Percentiles rank a stretch among this genome's conserved stretches.
phyloP scores from a whole-genome alignment of 2,113 vertebrate genomes.

The Eclectus roratus region DNA sequence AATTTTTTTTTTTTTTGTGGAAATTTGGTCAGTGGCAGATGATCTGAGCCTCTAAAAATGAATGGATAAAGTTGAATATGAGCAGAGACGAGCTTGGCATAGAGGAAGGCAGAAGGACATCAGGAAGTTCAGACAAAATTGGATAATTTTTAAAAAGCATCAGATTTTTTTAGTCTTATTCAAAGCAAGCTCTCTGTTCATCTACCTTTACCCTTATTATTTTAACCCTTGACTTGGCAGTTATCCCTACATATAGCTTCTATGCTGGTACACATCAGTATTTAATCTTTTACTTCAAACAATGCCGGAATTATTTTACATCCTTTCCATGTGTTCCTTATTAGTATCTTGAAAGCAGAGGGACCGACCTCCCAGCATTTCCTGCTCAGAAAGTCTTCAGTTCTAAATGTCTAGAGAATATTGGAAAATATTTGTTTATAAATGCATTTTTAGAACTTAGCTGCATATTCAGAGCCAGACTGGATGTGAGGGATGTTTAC shows the following conservation, averaged over 20 bases:
- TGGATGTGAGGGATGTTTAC: neutral
- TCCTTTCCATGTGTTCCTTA: constrained; percentile 42
- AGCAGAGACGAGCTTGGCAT: neutral
- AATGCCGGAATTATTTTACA: constrained; percentile 3
- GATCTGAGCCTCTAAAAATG: neutral
- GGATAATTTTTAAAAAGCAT: neutral
- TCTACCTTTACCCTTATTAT: neutral
- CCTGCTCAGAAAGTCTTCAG: neutral
- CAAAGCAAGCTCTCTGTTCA: neutral
- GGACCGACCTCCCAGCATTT: constrained; percentile 23
- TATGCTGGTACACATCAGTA: neutral
- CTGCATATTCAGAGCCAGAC: neutral
- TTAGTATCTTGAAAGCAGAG: constrained; percentile 17
- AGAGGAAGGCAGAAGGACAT: neutral
- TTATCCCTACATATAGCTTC: neutral
- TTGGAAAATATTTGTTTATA: constrained; percentile 38
- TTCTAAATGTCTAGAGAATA: neutral
- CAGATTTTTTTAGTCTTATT: neutral
- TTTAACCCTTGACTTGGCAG: neutral
- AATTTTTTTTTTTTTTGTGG: neutral
- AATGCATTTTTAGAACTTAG: constrained; percentile 34
- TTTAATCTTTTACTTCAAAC: constrained; percentile 37
- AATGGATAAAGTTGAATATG: neutral
- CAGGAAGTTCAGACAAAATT: neutral
- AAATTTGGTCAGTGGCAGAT: neutral